Base-by-base conservation (phyloP, 2,888 invertebrate species). In the Drosophila lacicola region DNA sequence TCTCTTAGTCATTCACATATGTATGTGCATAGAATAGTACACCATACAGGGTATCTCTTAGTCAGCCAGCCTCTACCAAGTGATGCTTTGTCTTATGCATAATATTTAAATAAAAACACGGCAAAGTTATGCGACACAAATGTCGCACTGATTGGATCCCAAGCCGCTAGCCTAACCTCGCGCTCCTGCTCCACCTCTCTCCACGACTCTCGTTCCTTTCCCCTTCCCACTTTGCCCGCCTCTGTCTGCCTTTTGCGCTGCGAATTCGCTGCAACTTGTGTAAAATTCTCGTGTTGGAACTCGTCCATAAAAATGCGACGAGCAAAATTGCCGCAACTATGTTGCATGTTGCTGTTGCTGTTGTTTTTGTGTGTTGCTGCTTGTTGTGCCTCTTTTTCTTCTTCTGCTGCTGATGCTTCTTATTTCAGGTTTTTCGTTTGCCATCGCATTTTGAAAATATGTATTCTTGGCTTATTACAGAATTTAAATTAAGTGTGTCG, bases 81-180 rank as follows among this genome's bases (percentile, higher is more conserved):
- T 14, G 29, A 8, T 36, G 37, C 9, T 56, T 37, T 42, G 46
- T 55, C 21, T 46, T 42, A 45, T 76, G 76, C 41, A 75, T 80
- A 75, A 69, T 75, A 69, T 79, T 75, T 39, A 61, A 77, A 41
- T 54, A 53, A 85, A 61, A 68, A 70, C 64, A 81, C 79, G 63
- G 17, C 57, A 58, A 68, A 82, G 80, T 82, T 88, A 88, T 88
- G 88, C 80, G 80, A 63, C 80, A 74, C 80, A 70, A 84, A 84
- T 81, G 85, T 84, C 39, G 69, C 80, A 55, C 64, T 80, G 80
- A 75, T 75, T 75, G 80, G 50, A 53, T 39, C 42, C 62, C 34
- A 34, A 47, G 14, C 55, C 34, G 11, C 14, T 21, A 21, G 21
- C 49, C 17, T 17, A 50, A 14, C 70, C 17, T 9, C n/a, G 44